Evolutionary conservation across 1,140 invertebrate genomes (phyloP).

Genomic region (Euborellia annulipes): DNA sequence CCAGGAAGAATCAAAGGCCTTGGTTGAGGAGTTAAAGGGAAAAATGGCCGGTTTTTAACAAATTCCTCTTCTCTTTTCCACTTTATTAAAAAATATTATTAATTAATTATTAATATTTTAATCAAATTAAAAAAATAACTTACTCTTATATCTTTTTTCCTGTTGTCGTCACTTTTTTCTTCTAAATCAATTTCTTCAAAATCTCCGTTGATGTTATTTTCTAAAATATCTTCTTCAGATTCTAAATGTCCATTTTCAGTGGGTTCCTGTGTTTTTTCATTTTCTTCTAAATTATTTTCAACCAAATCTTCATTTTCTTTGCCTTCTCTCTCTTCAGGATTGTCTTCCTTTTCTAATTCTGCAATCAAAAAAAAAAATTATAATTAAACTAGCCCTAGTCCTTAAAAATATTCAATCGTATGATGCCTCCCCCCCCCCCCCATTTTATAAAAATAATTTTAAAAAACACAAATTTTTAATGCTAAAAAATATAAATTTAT

Average conservation of each 20-base stretch:
- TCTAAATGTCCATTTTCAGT: slow-evolving; percentile 10
- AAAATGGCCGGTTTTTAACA: slow-evolving; percentile 29
- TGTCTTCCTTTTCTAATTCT: slow-evolving; percentile 1
- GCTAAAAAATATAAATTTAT: too few relatives aligned
- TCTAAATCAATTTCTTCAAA: background rate
- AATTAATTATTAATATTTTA: slow-evolving; percentile 1
- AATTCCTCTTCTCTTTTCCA: slow-evolving; percentile 18
- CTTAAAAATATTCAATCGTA: too few relatives aligned
- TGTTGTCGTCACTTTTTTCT: slow-evolving; percentile 19
- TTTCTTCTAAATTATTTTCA: background rate
- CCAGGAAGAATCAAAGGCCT: slow-evolving; percentile 45
- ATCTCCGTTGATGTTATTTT: slow-evolving; percentile 1
- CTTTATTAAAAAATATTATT: background rate
- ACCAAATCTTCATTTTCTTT: background rate
- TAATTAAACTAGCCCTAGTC: too few relatives aligned
- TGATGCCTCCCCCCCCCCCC: too few relatives aligned
- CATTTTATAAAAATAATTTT: too few relatives aligned
- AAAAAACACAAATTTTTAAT: too few relatives aligned
- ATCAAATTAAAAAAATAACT: slow-evolving; percentile 24
- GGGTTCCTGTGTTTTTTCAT: background rate
- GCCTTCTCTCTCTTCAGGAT: slow-evolving; percentile 9
- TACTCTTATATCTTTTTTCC: slow-evolving; percentile 25
- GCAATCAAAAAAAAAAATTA: too few relatives aligned
- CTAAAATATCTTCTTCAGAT: slow-evolving; percentile 14
- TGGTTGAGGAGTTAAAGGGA: slow-evolving; percentile 33